These are phyloP conservation scores for Trachemys scripta DNA, from an alignment of 2,113 vertebrate genomes.

Conservation along the genomic window DNA sequence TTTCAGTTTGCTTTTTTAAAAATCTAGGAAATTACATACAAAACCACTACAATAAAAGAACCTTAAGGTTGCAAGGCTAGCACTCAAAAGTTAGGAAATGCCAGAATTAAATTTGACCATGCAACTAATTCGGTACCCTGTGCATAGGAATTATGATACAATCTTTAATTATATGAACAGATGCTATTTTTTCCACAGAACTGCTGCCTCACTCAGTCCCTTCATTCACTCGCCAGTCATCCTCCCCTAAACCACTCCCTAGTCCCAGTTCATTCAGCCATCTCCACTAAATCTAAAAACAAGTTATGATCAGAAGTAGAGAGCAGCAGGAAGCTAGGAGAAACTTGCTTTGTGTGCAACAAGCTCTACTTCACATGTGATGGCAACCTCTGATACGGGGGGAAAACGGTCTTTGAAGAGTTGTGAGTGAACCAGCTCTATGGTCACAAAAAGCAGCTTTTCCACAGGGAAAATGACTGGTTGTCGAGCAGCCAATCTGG, in stretches of 20 bases:
- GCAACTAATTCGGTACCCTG: neutral
- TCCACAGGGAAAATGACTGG: neutral
- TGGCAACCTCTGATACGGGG: neutral
- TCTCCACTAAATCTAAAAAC: neutral
- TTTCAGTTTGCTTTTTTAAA: no score
- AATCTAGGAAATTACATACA: neutral
- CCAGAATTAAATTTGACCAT: neutral
- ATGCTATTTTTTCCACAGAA: neutral
- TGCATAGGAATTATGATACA: neutral
- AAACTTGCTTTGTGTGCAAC: neutral
- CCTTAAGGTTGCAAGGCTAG: neutral
- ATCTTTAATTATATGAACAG: neutral
- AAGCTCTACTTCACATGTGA: neutral
- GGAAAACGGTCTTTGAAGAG: neutral
- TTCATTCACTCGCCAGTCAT: neutral
- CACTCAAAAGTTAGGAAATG: neutral
- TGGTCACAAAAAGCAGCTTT: neutral
- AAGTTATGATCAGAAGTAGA: neutral
- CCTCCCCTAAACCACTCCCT: neutral
- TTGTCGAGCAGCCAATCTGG: neutral
- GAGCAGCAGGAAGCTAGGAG: neutral
- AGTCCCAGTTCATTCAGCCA: neutral
- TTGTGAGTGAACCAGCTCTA: neutral
- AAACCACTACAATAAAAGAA: neutral
- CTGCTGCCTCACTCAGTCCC: neutral